Evolutionary conservation across 2,113 vertebrate genomes (phyloP), one percentile per base, ranked within the genome.

Genomic region (Seriola quinqueradiata): DNA sequence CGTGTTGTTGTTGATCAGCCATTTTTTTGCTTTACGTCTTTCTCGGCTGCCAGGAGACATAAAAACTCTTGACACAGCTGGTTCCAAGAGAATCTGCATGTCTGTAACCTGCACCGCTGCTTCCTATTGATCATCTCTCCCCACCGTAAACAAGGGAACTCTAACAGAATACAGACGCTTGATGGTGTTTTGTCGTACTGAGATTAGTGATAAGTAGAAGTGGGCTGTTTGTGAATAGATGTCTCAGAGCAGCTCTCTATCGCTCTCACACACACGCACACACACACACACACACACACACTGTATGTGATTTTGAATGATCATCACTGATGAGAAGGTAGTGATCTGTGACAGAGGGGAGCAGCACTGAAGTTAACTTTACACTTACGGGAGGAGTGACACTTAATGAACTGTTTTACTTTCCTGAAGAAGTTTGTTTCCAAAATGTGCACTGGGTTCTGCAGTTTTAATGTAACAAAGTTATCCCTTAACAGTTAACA

Each of bases 281-380:
- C 69, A 70, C 50, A 55, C 50, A 40, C 50, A 55, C 67, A 38
- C 23, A 19, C 38, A 46, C 23, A 59, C 32, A 23, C n/a, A 54
- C 59, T 38, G 16, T 60, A 38, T 59, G 61, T 34, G 13, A n/a
- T n/a, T 23, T 14, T 52, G 69, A 78, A 34, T 12, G 25, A 65
- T 63, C 52, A 48, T 71, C 83, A 42, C 71, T 72, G 73, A 85
- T 85, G 54, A 68, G 55, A 65, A 76, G 61, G 60, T 68, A 76
- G 83, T 72, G 72, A 72, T 81, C 73, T 81, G 61, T 73, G 68
- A 77, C 63, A 48, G 72, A 58, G 40, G 59, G 34, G 50, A 75
- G 50, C 57, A 75, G 38, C 36, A 59, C 40, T 40, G 28, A 55
- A 71, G 67, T 64, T 63, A 32, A 63, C 77, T 79, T 71, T n/a